Conservation (phyloP, 2,113 vertebrate genomes). For the Psittacara wagleri region DNA sequence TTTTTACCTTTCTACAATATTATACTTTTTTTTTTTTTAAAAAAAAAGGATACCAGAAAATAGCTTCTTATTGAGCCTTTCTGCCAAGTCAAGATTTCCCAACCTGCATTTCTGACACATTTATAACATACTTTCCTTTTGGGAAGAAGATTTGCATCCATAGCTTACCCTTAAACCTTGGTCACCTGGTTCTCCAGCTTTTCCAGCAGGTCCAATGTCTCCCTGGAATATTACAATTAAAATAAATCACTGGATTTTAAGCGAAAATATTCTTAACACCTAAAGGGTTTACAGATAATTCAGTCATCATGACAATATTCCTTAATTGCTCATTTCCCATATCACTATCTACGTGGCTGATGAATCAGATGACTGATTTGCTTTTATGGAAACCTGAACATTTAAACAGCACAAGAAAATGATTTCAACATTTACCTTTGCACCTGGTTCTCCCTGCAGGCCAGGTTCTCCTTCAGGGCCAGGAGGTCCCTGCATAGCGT, state of each 20-base stretch:
- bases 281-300: neutral
- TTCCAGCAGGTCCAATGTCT: slow-evolving; percentile 78
- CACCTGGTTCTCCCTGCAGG: slow-evolving; percentile 85
- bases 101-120: neutral
- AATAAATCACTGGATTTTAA: neutral
- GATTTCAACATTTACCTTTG: slow-evolving; percentile 78
- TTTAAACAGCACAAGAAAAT: neutral
- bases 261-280: neutral
- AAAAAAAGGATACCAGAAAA: neutral
- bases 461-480: slow-evolving; percentile 89
- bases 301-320: neutral
- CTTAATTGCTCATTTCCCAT: neutral
- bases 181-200: slow-evolving; percentile 82
- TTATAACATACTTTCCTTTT: neutral
- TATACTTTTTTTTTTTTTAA: neutral
- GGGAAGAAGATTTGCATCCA: neutral
- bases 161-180: slow-evolving; percentile 84
- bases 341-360: neutral
- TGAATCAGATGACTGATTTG: neutral
- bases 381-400: neutral
- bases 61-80: neutral
- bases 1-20: neutral
- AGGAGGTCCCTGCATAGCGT: slow-evolving; percentile 79
- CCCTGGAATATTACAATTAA: slow-evolving; percentile 74
- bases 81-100: neutral